Evolutionary conservation across 2,888 invertebrate species (phyloP).

Genomic region (Polylopha cassiicola): DNA sequence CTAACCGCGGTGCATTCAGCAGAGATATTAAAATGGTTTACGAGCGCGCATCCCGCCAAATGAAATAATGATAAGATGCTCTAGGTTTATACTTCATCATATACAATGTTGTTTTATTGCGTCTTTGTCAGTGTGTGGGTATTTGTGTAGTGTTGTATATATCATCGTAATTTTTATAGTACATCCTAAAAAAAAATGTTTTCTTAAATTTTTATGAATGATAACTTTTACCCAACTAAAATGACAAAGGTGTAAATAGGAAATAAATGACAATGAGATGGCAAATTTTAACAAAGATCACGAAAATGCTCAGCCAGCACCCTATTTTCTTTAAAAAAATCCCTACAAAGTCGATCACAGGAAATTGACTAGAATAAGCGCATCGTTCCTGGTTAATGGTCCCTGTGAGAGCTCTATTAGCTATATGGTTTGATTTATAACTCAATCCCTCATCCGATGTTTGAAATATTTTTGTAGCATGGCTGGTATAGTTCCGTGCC

Average conservation of each 20-base stretch:
- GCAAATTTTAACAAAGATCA: too few relatives aligned
- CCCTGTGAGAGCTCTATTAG: conserved; percentile 16
- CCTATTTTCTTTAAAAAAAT: conserved; percentile 20
- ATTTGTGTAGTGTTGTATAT: too few relatives aligned
- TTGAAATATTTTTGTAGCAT: conserved; percentile 21
- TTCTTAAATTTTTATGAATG: too few relatives aligned
- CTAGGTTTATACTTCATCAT: background rate
- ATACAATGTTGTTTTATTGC: conserved; percentile 14
- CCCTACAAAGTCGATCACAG: conserved; percentile 17
- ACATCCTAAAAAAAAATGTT: too few relatives aligned
- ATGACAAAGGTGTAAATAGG: too few relatives aligned
- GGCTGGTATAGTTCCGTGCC: too few relatives aligned
- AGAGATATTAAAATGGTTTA: conserved; percentile 16
- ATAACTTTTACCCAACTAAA: too few relatives aligned
- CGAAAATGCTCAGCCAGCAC: too few relatives aligned
- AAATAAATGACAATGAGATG: too few relatives aligned
- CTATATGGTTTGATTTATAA: conserved; percentile 19
- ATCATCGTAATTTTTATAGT: too few relatives aligned
- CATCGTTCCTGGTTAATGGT: conserved; percentile 21
- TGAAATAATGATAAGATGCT: conserved; percentile 12
- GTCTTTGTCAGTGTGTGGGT: too few relatives aligned
- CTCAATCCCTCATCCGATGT: conserved; percentile 20
- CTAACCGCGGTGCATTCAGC: conserved; percentile 15
- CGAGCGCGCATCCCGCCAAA: conserved; percentile 4
- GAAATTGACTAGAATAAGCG: conserved; percentile 22